These are phyloP conservation scores for Neuroterus valhalla DNA, from an alignment of 1,140 invertebrate species.

Conservation along the genomic window DNA sequence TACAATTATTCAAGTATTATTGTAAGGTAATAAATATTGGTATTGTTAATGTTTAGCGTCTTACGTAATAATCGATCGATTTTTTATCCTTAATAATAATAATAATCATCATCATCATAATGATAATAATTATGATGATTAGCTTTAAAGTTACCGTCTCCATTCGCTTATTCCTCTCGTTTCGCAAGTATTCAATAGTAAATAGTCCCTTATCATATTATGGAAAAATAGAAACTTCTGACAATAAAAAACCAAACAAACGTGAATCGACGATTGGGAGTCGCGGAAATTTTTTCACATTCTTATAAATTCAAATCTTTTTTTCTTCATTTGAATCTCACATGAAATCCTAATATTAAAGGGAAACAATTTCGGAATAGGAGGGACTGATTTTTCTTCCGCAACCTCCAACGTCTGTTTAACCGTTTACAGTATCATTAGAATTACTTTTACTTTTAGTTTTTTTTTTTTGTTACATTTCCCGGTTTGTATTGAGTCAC, in stretches of 20 bases:
- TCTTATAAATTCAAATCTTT: conserved; percentile 18
- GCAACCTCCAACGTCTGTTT: conserved; percentile 58
- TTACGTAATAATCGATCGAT: conserved; percentile 59
- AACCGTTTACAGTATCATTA: conserved; percentile 63
- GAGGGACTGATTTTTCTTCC: conserved; percentile 32
- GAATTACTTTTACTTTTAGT: conserved; percentile 48
- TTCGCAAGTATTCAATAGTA: conserved; percentile 63
- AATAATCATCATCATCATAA: conserved; percentile 49
- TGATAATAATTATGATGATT: conserved; percentile 47
- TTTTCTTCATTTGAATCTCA: conserved; percentile 1
- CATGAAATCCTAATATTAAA: conserved; percentile 19
- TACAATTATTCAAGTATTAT: conserved; percentile 57
- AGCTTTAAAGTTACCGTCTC: conserved; percentile 29
- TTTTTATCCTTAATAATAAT: conserved; percentile 53
- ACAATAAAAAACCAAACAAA: conserved; percentile 75
- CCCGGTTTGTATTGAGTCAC: no score
- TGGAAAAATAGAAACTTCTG: conserved; percentile 76
- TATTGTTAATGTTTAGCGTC: conserved; percentile 53
- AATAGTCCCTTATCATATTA: conserved; percentile 72
- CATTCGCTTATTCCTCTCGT: conserved; percentile 29
- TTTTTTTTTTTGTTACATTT: conserved; percentile 44
- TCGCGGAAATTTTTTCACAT: conserved; percentile 39
- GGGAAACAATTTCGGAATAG: conserved; percentile 29
- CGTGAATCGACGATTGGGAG: conserved; percentile 64
- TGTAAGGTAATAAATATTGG: conserved; percentile 57